Conservation (phyloP, 2,888 invertebrate genomes). For the Leptopilina drosophilae region DNA sequence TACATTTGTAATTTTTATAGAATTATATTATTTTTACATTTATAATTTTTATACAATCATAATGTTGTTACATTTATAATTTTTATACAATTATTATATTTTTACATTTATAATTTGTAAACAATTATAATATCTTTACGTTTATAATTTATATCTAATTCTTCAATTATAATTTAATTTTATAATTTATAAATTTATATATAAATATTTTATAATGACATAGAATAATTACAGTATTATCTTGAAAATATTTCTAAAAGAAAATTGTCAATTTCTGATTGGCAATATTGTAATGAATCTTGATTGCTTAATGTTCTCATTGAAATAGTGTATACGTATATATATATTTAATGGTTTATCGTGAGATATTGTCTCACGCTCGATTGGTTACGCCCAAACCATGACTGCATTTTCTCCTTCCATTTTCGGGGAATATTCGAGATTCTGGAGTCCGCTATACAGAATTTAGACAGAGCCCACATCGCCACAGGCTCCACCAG, state of each 20-base stretch:
- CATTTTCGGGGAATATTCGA: slow-evolving; percentile 24
- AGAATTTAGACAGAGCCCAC: slow-evolving; percentile 45
- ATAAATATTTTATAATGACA: no score
- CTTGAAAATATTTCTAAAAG: neutral
- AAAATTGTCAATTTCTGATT: neutral
- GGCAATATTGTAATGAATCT: slow-evolving; percentile 1
- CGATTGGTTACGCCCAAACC: slow-evolving; percentile 34
- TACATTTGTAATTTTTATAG: no score
- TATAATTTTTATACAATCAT: no score
- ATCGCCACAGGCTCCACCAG: slow-evolving; percentile 42
- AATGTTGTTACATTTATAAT: no score
- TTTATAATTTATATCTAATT: no score
- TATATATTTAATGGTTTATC: slow-evolving; percentile 18
- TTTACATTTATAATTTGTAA: no score
- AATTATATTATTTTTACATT: no score
- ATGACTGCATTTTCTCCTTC: slow-evolving; percentile 32
- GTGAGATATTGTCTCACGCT: slow-evolving; percentile 30
- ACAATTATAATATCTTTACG: no score
- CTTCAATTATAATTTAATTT: no score
- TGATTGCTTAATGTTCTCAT: slow-evolving; percentile 1
- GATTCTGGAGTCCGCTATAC: slow-evolving; percentile 42
- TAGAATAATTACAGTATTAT: no score
- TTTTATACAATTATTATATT: no score
- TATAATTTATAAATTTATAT: no score
- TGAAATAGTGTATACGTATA: neutral